phyloP scores from a whole-genome alignment of 2,797 vertebrate genomes.

The Pogonophryne albipinna region DNA sequence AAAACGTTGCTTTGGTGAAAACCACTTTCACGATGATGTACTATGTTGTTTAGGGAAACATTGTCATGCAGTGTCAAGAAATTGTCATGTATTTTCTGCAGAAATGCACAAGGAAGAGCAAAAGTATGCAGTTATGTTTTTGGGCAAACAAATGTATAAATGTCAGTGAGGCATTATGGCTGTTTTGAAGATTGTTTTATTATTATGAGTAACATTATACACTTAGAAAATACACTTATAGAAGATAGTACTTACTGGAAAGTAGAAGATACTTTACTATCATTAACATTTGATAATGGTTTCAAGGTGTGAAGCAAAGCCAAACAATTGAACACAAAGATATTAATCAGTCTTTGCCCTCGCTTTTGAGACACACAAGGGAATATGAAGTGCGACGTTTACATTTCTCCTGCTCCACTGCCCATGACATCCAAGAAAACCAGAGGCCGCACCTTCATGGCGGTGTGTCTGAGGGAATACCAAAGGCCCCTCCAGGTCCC shows the following conservation, averaged over 20 bases:
- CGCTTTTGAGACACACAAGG: background rate
- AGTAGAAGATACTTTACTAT: constrained; percentile 8
- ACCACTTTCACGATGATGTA: background rate
- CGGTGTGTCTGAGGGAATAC: constrained; percentile 91
- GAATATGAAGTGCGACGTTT: background rate
- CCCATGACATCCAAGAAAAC: constrained; percentile 84
- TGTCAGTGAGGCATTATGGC: constrained; percentile 18
- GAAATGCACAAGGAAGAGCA: background rate
- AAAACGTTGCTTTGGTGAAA: background rate
- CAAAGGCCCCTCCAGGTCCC: constrained; percentile 90
- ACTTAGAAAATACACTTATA: constrained; percentile 6
- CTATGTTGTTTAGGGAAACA: constrained; percentile 14
- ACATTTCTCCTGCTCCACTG: constrained; percentile 86
- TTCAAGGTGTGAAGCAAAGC: constrained; percentile 36
- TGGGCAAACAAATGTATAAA: constrained; percentile 18
- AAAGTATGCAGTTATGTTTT: background rate
- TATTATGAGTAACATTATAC: constrained; percentile 48
- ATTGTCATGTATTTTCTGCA: constrained; percentile 2
- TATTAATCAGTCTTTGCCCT: constrained; percentile 16
- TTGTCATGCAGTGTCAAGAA: background rate
- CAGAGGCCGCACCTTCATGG: constrained; percentile 90
- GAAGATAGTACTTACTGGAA: constrained; percentile 21
- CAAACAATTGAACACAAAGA: constrained; percentile 37
- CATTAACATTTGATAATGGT: constrained; percentile 14
- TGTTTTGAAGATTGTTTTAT: constrained; percentile 69